Evolutionary conservation across 1,140 invertebrate genomes (phyloP).

Genomic region (Anagrus nilaparvatae): DNA sequence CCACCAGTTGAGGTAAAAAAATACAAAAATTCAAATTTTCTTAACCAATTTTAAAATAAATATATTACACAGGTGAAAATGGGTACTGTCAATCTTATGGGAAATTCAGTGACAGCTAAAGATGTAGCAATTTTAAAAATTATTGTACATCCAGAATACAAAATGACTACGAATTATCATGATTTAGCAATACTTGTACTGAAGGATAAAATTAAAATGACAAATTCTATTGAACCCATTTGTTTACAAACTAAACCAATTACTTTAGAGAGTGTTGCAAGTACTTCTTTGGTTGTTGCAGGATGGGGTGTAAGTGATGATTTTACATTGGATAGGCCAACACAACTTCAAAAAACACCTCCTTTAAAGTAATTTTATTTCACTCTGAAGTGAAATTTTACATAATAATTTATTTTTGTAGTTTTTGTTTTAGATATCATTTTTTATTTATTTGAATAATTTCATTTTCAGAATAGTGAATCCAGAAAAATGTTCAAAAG

Average conservation of each 20-base stretch:
- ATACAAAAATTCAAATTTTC: background rate
- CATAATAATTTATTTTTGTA: no score
- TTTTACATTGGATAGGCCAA: no score
- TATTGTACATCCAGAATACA: slow-evolving; percentile 37
- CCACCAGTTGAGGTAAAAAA: slow-evolving; percentile 29
- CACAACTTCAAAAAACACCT: no score
- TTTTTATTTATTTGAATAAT: no score
- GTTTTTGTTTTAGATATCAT: no score
- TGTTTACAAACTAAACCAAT: slow-evolving; percentile 35
- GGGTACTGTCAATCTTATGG: slow-evolving; percentile 28
- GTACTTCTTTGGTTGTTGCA: slow-evolving; percentile 24
- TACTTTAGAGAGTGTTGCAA: slow-evolving; percentile 13
- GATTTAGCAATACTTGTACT: slow-evolving; percentile 45
- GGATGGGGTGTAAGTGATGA: slow-evolving; percentile 37
- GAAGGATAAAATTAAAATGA: slow-evolving; percentile 21
- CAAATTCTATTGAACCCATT: slow-evolving; percentile 32
- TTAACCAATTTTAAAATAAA: background rate
- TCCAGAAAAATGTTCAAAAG: no score
- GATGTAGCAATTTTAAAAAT: slow-evolving; percentile 24
- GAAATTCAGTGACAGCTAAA: slow-evolving; percentile 19
- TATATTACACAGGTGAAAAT: slow-evolving; percentile 26
- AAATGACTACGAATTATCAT: slow-evolving; percentile 33
- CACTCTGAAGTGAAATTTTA: no score
- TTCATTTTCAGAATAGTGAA: no score
- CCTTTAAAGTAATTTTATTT: no score